Percentiles rank a stretch among this genome's conserved stretches.
Evolutionary conservation across 2,888 invertebrate genomes (phyloP).

Genomic region (Coronaproctus castanopsis): DNA sequence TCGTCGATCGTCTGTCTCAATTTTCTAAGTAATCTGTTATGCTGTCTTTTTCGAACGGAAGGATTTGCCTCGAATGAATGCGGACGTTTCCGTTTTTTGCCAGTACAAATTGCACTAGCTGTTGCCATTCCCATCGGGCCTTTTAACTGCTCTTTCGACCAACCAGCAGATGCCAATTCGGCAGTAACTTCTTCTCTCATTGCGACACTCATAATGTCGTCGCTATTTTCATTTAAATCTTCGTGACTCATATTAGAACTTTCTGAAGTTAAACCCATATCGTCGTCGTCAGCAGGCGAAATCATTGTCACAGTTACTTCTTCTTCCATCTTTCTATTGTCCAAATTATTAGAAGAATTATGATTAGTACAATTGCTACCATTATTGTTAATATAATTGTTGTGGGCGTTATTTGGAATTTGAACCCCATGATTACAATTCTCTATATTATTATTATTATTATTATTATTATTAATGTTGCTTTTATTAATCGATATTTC

Average conservation of each 20-base stretch:
- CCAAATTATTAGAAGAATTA: constrained; percentile 2
- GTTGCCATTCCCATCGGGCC: constrained; percentile 88
- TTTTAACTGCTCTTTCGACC: constrained; percentile 31
- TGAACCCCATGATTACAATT: too few species aligned
- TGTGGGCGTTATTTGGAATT: constrained; percentile 3
- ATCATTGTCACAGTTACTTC: constrained; percentile 15
- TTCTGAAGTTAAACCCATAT: constrained; percentile 38
- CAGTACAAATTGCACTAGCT: constrained; percentile 87
- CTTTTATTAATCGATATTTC: constrained; percentile 5
- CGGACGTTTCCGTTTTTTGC: constrained; percentile 82
- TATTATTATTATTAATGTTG: neutral
- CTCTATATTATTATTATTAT: neutral
- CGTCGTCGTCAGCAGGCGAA: constrained; percentile 45
- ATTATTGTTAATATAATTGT: constrained; percentile 4
- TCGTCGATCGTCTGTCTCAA: constrained; percentile 85
- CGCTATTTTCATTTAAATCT: constrained; percentile 44
- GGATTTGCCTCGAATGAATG: constrained; percentile 95
- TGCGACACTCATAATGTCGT: constrained; percentile 62
- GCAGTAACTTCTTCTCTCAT: constrained; percentile 89
- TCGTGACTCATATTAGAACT: constrained; percentile 25
- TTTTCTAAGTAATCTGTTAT: constrained; percentile 74
- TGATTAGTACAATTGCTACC: constrained; percentile 4
- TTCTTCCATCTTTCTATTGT: constrained; percentile 12
- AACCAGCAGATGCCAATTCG: constrained; percentile 87
- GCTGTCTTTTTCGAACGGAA: constrained; percentile 83